A percentile compares a stretch with the other conserved stretches of the same genome.
Evolutionary conservation across 2,888 invertebrate genomes (phyloP).

Genomic region (Tricholauxania praeusta): DNA sequence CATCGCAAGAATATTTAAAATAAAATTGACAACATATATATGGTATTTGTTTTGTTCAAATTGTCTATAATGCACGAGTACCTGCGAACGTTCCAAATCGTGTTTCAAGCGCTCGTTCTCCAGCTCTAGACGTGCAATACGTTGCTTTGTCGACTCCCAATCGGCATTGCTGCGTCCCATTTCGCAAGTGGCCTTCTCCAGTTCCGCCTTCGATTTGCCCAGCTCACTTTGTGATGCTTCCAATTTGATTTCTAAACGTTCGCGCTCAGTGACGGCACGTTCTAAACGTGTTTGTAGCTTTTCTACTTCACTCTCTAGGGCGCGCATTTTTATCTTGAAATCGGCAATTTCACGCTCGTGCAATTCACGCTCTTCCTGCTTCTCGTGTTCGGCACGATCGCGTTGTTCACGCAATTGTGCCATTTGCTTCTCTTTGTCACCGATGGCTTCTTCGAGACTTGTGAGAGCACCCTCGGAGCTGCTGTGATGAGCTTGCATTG

Average conservation of each 20-base stretch:
- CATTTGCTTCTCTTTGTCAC: conserved; percentile 98
- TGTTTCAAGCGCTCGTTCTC: conserved; percentile 91
- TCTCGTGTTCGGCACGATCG: conserved; percentile 94
- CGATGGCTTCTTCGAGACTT: conserved; percentile 93
- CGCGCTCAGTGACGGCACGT: conserved; percentile 90
- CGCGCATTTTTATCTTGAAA: conserved; percentile 93
- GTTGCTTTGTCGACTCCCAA: conserved; percentile 72
- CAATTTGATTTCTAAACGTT: conserved; percentile 88
- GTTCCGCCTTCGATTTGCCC: conserved; percentile 93
- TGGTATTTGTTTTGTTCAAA: conserved; percentile 46
- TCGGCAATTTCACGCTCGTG: conserved; percentile 95
- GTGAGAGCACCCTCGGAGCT: conserved; percentile 93
- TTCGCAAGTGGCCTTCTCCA: conserved; percentile 92
- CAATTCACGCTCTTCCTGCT: conserved; percentile 93
- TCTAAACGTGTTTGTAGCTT: conserved; percentile 88
- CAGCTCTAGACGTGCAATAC: conserved; percentile 85
- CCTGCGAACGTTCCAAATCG: conserved; percentile 85
- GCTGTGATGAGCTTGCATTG: conserved; percentile 95
- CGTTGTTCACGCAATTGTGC: conserved; percentile 90
- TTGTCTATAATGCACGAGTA: conserved; percentile 68
- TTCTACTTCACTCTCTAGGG: conserved; percentile 91
- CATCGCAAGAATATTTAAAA: conserved; percentile 4
- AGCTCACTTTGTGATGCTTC: conserved; percentile 94
- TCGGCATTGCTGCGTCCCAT: conserved; percentile 89
- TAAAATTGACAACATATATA: conserved; percentile 34